Percentiles rank a stretch among this genome's conserved stretches.
Conservation (phyloP, 2,888 invertebrate genomes). For the Trichopria drosophilae region DNA sequence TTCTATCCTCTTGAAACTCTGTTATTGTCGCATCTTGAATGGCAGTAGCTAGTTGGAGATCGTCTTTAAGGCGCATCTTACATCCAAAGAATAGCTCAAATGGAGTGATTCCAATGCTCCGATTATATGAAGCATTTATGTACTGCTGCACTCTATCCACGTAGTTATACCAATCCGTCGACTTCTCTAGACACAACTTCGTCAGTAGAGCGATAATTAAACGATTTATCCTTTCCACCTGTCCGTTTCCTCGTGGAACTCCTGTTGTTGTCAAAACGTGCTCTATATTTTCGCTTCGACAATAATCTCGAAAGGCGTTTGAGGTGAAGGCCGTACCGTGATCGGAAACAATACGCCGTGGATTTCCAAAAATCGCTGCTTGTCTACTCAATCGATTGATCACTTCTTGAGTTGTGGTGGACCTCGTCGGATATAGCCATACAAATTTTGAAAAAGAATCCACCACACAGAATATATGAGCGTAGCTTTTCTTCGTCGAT, state of each 20-base stretch:
- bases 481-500: conserved; percentile 44
- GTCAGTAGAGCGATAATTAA: conserved; percentile 44
- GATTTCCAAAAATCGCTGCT: conserved; percentile 31
- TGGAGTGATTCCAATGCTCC: conserved; percentile 8
- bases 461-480: conserved; percentile 42
- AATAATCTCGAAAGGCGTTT: conserved; percentile 38
- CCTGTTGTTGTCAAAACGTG: conserved; percentile 37
- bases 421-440: conserved; percentile 44
- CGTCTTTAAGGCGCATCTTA: conserved; percentile 7
- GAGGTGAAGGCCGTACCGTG: conserved; percentile 37
- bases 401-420: conserved; percentile 38
- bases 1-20: conserved; percentile 8
- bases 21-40: conserved; percentile 4
- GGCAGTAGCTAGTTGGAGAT: conserved; percentile 4
- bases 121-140: conserved; percentile 7
- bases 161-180: conserved; percentile 41
- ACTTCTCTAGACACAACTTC: conserved; percentile 43
- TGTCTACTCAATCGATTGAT: conserved; percentile 36
- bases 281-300: conserved; percentile 46
- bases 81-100: conserved; percentile 13
- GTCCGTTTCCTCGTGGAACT: conserved; percentile 29
- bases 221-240: conserved; percentile 30
- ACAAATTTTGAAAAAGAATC: conserved; percentile 46
- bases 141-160: conserved; percentile 8
- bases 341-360: conserved; percentile 42